Conservation (phyloP, 1,140 invertebrate species). For the Neomicropteryx cornuta region DNA sequence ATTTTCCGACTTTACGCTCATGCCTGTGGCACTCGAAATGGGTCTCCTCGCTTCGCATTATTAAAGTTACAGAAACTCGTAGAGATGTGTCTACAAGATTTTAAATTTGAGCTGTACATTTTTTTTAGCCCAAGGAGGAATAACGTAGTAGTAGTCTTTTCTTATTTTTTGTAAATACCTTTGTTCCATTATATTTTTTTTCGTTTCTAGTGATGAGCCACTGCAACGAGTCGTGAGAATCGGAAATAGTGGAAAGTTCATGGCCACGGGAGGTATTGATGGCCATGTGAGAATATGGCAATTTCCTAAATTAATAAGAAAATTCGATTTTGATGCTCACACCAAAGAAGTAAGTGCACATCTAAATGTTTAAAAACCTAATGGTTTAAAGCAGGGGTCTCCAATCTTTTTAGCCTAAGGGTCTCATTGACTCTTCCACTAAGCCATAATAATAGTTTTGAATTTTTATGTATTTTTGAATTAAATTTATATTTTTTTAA, state of each 20-base stretch:
- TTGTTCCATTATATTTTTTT: conserved; percentile 14
- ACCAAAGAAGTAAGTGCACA: conserved; percentile 31
- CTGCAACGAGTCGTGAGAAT: conserved; percentile 81
- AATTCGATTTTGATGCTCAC: conserved; percentile 50
- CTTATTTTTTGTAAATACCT: too few relatives aligned
- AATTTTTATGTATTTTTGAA: conserved; percentile 3
- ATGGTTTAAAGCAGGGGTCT: too few relatives aligned
- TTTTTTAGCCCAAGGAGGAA: too few relatives aligned
- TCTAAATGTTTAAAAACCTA: not conserved
- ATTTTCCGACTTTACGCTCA: too few relatives aligned
- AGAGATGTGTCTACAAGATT: too few relatives aligned
- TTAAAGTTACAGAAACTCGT: too few relatives aligned
- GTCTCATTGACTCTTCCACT: not conserved
- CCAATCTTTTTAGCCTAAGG: too few relatives aligned
- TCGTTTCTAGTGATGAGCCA: conserved; percentile 53
- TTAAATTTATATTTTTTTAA: conserved; percentile 6
- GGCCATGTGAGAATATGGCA: conserved; percentile 80
- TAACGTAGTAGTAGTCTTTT: too few relatives aligned
- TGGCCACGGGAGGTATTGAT: conserved; percentile 88
- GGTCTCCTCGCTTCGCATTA: too few relatives aligned
- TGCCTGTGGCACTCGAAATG: too few relatives aligned
- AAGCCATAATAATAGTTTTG: conserved; percentile 1
- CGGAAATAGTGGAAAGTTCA: conserved; percentile 58
- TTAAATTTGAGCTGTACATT: too few relatives aligned
- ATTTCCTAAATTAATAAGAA: conserved; percentile 65